These are phyloP conservation scores for Atopsyche davidsoni DNA, from an alignment of 1,140 invertebrate species.

Conservation along the genomic window DNA sequence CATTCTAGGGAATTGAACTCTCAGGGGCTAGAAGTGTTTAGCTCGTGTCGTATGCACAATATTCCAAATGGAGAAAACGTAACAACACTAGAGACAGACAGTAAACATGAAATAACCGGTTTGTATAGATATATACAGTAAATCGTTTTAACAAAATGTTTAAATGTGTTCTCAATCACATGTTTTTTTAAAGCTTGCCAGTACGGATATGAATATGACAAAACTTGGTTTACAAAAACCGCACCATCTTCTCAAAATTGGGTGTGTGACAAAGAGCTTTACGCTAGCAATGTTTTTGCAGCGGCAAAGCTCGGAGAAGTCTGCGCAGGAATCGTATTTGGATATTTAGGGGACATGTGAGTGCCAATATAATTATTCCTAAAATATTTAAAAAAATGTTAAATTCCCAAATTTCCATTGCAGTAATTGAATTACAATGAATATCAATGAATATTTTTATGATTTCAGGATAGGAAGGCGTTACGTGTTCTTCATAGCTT, in stretches of 20 bases:
- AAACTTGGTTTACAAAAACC: constrained; percentile 45
- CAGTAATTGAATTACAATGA: too few relatives aligned
- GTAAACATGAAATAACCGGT: too few relatives aligned
- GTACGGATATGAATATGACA: constrained; percentile 50
- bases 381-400: too few relatives aligned
- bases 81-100: background rate
- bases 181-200: constrained; percentile 41
- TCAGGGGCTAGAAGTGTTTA: constrained; percentile 23
- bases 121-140: too few relatives aligned
- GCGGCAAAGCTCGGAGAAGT: constrained; percentile 47
- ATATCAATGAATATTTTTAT: constrained; percentile 8
- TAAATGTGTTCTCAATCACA: too few relatives aligned
- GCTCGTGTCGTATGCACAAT: constrained; percentile 37
- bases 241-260: constrained; percentile 47
- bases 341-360: constrained; percentile 51
- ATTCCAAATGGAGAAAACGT: background rate
- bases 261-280: constrained; percentile 50
- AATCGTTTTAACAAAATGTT: too few relatives aligned
- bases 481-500: constrained; percentile 42
- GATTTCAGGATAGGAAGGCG: constrained; percentile 46
- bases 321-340: constrained; percentile 48
- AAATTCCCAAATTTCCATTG: too few relatives aligned
- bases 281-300: constrained; percentile 47
- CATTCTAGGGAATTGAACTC: constrained; percentile 8
- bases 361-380: too few relatives aligned